Conservation (phyloP, 2,113 vertebrate genomes). For the Albula glossodonta region DNA sequence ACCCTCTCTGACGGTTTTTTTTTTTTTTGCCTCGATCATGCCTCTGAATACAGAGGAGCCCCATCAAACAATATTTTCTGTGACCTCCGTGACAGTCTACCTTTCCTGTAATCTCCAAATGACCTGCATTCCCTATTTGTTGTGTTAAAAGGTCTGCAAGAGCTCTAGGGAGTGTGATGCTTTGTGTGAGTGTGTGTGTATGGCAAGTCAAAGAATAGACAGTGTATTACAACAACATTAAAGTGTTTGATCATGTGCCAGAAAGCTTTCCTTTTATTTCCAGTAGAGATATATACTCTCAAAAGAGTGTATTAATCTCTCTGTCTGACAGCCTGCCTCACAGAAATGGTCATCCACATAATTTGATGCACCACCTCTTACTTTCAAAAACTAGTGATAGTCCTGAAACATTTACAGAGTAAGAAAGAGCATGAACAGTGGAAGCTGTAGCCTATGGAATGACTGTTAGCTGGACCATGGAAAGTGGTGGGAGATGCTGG, state of each 20-base stretch:
- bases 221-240: not conserved
- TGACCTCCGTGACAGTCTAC: not conserved
- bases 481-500: no score
- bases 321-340: not conserved
- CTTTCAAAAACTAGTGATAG: not conserved
- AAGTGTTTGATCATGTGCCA: not conserved
- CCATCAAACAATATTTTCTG: not conserved
- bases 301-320: not conserved
- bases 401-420: not conserved
- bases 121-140: not conserved
- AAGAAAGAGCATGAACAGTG: no score
- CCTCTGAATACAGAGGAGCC: not conserved
- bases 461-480: no score
- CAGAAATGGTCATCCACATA: no score
- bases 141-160: not conserved
- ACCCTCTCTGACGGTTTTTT: constrained; percentile 37
- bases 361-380: no score
- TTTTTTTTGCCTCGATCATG: constrained; percentile 38
- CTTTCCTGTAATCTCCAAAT: constrained; percentile 4
- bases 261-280: not conserved
- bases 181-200: not conserved
- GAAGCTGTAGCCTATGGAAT: no score
- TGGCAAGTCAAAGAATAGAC: not conserved
- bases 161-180: not conserved
- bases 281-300: constrained; percentile 3